Evolutionary conservation across 37 sponge, comb jelly and placozoan species (phyloP), one percentile per base, ranked within the genome.

Genomic region (Cliona cf. orientalis): DNA sequence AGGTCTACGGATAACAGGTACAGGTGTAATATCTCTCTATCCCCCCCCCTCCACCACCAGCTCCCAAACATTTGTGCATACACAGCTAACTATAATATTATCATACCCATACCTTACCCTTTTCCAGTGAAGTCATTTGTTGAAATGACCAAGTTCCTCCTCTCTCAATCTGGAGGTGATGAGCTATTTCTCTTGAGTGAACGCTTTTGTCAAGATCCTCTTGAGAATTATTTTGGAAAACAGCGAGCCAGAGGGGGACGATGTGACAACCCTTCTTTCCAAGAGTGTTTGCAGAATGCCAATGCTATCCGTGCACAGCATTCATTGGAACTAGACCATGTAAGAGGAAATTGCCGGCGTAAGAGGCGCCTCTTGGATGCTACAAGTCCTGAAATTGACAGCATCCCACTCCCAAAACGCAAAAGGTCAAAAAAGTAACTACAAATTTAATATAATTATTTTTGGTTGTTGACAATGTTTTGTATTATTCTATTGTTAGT

Each of bases 201-300:
- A 36, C 5, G 74, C 21, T 42, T 83, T 1, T 66, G 45, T 43
- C 84, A 83, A 29, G 84, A 83, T 63, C 67, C 75, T 1, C 63
- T 83, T n/a, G 83, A 83, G 28, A 73, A 53, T 36, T 83, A 60
- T 74, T 74, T 83, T 64, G 84, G 84, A 21, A 63, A 66, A 38
- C 84, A 83, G 41, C 3, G 84, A 49, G 37, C 34, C 31, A 73
- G 75, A 46, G 75, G 75, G 23, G 75, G 84, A 5, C 46, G 46
- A 25, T 36, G 42, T 83, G 76, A 83, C 41, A 83, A 83, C 35
- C 84, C 84, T 31, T 74, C 45, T 33, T 49, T 83, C 26, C 21
- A 42, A 7, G 26, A 46, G 44, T 83, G 41, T 60, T 34, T 74
- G 17, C 33, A 60, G 32, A 63, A 63, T 34, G 64, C 74, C 0